Evolutionary conservation across 1,140 invertebrate species (phyloP), one percentile per base, ranked within the genome.

Genomic region (Drosophila ohnishii): DNA sequence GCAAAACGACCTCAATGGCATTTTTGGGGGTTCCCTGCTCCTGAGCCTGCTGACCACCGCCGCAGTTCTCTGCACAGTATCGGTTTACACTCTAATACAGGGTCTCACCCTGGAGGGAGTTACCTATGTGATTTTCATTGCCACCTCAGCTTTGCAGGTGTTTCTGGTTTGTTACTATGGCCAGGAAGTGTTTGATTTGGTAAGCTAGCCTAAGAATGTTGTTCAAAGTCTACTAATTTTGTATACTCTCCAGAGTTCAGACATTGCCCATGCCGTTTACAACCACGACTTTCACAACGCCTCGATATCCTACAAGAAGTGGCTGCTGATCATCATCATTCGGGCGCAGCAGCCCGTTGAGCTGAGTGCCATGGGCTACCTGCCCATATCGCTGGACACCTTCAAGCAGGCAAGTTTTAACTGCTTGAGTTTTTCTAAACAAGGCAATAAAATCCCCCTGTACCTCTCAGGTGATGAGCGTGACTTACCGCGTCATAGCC

Each of bases 101-200:
- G 84, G 80, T 0, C 19, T 80, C 4, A 71, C 53, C 22, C 22
- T 67, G 16, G 83, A 83, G 50, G 77, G 80, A 2, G 16, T 74
- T 10, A 47, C 70, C 14, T 80, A 75, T 44, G 42, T 72, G 4
- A 28, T 79, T 8, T 87, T 86, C 28, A 65, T 86, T 10, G 55
- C 55, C 42, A 77, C 70, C 40, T 58, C 76, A 13, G 19, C 40
- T 4, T 44, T 44, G 11, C 83, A 80, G 47, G 48, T 83, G 13
- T 88, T 62, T 40, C 37, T 88, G 28, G 57, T 88, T 5, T 88
- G 84, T 28, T 64, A 83, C 35, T 78, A 75, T 34, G 84, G 84
- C 3, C 70, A 88, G 37, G 25, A 75, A 30, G 60, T 88, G 3
- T 56, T 55, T 8, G 63, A 58, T 13, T 56, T 75, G 72, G 72